Conservation (phyloP, 2,113 vertebrate species). For the Cynocephalus volans region DNA sequence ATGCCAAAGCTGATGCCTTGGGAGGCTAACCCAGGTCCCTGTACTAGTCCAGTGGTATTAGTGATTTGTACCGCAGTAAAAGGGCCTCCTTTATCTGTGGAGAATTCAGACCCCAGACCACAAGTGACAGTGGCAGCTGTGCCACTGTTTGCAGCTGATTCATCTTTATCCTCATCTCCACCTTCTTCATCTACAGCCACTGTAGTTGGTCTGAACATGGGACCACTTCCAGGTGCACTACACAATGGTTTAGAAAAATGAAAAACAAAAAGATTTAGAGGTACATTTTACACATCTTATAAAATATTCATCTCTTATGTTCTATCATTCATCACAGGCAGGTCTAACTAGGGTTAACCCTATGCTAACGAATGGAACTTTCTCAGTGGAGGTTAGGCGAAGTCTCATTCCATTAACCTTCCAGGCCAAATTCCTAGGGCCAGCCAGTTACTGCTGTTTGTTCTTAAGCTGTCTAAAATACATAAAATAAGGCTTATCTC, state of each 20-base stretch:
- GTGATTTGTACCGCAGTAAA: conserved; percentile 81
- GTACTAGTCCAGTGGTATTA: conserved; percentile 67
- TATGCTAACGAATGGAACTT: background rate
- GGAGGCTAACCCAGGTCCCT: conserved; percentile 82
- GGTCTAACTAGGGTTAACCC: background rate
- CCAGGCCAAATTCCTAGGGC: background rate
- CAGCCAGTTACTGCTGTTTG: background rate
- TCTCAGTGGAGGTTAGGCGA: background rate
- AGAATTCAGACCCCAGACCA: conserved; percentile 79
- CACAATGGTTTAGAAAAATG: conserved; percentile 68
- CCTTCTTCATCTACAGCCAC: conserved; percentile 96
- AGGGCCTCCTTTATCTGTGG: conserved; percentile 85
- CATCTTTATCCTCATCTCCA: conserved; percentile 90
- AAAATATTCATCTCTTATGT: background rate
- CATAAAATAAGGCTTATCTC: background rate
- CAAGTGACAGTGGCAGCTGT: conserved; percentile 72
- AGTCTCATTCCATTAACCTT: background rate
- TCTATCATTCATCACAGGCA: background rate
- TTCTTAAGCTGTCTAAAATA: background rate
- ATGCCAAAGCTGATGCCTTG: conserved; percentile 92
- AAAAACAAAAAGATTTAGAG: conserved; percentile 48
- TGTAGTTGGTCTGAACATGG: conserved; percentile 98
- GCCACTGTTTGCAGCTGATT: conserved; percentile 83
- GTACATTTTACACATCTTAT: background rate
- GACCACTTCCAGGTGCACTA: conserved; percentile 97